Evolutionary conservation across 2,113 vertebrate species (phyloP).

Genomic region (Dicrurus megarhynchus): DNA sequence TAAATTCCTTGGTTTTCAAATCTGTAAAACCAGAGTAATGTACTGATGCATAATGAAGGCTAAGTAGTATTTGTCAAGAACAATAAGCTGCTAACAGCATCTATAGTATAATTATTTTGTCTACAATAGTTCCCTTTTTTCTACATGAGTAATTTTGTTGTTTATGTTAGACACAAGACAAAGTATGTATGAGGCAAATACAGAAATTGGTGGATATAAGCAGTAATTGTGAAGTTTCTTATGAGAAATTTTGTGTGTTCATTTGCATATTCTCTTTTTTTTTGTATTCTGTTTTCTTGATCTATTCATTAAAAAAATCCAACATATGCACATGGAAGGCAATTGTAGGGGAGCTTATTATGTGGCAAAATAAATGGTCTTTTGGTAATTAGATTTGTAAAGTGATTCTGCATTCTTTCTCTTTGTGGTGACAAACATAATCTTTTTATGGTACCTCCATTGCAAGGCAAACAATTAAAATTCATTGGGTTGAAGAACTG

Average conservation of each 20-base stretch:
- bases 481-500: conserved; percentile 25
- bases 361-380: not conserved
- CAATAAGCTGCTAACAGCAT: not conserved
- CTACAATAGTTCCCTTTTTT: not conserved
- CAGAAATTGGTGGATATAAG: not conserved
- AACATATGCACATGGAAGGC: not conserved
- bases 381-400: conserved; percentile 27
- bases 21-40: not conserved
- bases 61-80: not conserved
- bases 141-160: not conserved
- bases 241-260: not conserved
- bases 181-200: not conserved
- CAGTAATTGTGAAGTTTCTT: not conserved
- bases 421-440: not conserved
- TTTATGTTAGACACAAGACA: not conserved
- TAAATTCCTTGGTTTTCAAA: not conserved
- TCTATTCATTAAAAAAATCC: not conserved
- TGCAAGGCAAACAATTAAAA: conserved; percentile 28
- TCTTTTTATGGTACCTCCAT: conserved; percentile 8
- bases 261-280: not conserved
- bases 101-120: not conserved
- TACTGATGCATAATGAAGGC: not conserved
- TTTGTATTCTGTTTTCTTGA: not conserved
- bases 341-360: not conserved
- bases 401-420: conserved; percentile 12